phyloP scores from a whole-genome alignment of 2,797 vertebrate species.

The Premnoplex brunnescens region DNA sequence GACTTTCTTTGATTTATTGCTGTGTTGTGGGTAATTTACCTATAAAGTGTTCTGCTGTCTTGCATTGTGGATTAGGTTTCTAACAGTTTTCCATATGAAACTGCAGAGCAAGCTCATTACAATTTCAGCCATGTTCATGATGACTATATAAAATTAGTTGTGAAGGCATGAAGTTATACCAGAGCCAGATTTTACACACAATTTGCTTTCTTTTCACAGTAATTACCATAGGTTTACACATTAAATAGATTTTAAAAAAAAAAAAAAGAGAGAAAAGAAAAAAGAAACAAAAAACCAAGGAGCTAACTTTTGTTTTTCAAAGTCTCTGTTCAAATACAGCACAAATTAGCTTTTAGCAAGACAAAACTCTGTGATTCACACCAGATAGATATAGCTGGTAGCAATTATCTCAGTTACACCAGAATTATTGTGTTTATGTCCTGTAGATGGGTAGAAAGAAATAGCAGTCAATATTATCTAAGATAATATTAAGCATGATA shows the following conservation, averaged over 20 bases:
- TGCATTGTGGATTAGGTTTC: slow-evolving; percentile 22
- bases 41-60: slow-evolving; percentile 33
- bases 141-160: neutral
- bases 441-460: neutral
- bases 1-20: neutral
- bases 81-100: slow-evolving; percentile 36
- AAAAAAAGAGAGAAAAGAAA: neutral
- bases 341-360: neutral
- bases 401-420: neutral
- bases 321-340: neutral
- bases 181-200: neutral
- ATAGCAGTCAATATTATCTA: neutral
- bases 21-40: slow-evolving; percentile 32
- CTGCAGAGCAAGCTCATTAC: slow-evolving; percentile 16
- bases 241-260: neutral
- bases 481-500: neutral
- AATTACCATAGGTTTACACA: neutral
- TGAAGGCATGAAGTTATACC: neutral
- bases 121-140: neutral
- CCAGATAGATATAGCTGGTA: neutral
- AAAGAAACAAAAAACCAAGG: neutral
- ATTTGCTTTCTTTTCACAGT: neutral
- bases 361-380: neutral
- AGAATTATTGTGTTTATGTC: neutral
- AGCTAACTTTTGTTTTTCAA: neutral